A percentile compares a stretch with the other conserved stretches of the same genome.
Conservation (phyloP, 2,113 vertebrate genomes). For the Nibea coibor region DNA sequence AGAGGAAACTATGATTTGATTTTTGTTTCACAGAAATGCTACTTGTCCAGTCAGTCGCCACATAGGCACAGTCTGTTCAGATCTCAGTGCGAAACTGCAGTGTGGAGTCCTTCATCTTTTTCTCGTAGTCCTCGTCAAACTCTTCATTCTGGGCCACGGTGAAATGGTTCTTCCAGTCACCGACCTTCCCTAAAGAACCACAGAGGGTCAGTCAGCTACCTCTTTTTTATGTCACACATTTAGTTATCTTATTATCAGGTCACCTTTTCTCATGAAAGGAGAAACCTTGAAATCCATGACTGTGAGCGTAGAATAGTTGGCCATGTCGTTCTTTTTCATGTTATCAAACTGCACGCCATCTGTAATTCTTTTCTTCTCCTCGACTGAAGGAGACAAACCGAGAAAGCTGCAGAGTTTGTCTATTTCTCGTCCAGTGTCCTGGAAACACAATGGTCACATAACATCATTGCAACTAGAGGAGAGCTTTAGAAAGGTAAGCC, state of each 20-base stretch:
- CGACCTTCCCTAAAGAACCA: constrained; percentile 77
- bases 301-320: constrained; percentile 76
- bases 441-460: constrained; percentile 5
- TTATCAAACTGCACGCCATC: constrained; percentile 82
- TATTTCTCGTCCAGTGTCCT: constrained; percentile 83
- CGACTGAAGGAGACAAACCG: constrained; percentile 75
- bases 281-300: constrained; percentile 78
- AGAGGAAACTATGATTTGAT: not conserved
- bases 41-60: not conserved
- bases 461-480: not conserved
- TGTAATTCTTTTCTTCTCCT: constrained; percentile 69
- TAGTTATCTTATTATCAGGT: not conserved
- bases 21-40: not conserved
- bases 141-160: constrained; percentile 77
- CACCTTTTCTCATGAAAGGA: constrained; percentile 86
- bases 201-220: constrained; percentile 8
- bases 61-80: constrained; percentile 24
- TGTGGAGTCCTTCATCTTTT: constrained; percentile 73
- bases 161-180: constrained; percentile 76
- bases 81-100: constrained; percentile 71
- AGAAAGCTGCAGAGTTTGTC: constrained; percentile 84
- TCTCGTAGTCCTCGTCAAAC: constrained; percentile 80
- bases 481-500: constrained; percentile 17
- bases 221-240: not conserved
- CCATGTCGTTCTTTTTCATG: constrained; percentile 84